Base-by-base conservation (phyloP, 2,113 vertebrate species). In the Onychostoma macrolepis region DNA sequence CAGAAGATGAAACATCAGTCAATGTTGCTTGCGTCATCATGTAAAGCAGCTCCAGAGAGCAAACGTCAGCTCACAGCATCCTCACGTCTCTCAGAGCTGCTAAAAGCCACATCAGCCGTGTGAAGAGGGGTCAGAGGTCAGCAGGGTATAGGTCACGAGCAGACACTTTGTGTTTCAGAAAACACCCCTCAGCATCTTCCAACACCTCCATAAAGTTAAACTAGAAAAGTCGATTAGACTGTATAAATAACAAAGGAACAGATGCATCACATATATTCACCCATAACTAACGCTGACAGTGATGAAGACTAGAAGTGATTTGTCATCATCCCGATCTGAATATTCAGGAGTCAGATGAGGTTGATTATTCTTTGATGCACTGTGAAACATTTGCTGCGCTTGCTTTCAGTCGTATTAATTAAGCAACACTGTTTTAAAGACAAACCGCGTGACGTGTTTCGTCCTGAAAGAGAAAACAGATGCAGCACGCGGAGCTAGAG, bases 401-500 rank as follows among this genome's bases (percentile, higher is more conserved):
- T 11, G 43, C 80, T 50, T 28, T 6, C 41, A 33, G 36, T 33
- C 26, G 41, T 69, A 36, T 83, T 83, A 67, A 83, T 83, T 50
- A 83, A 74, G 56, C 78, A 90, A 33, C 86, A 87, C 81, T 79
- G 85, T 85, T 83, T 5, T 58, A 87, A 65, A 80, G 61, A 88
- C 76, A 85, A 43, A 67, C n/a, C 76, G 85, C 89, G 43, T 80
- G 80, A 65, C 45, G 63, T 10, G 24, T 41, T 41, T 12, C 12
- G 21, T 80, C 36, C 53, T 58, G 53, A 38, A 43, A 78, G 75
- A 80, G 71, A 81, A 56, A 86, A 87, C 79, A 89, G 80, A 85
- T 85, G 90, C 84, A 92, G 92, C 93, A 89, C 92, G 93, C 56
- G 56, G 56, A 94, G 94, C 92, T 94, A 91, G 91, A 92, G 48